phyloP scores from a whole-genome alignment of 1,140 invertebrate genomes.

The Platyura marginata region DNA sequence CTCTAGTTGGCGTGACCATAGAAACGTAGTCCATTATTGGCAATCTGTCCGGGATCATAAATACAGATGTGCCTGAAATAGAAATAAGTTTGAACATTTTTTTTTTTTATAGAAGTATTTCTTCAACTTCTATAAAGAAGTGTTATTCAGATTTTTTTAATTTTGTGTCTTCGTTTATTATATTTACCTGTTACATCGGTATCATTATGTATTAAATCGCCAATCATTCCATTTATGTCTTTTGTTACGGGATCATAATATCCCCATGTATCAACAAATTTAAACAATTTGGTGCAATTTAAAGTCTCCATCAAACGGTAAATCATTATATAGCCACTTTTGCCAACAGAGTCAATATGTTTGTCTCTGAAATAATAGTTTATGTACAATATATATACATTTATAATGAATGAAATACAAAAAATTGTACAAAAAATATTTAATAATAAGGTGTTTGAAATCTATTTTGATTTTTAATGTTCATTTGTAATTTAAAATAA shows the following conservation, averaged over 20 bases:
- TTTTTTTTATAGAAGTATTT: no score
- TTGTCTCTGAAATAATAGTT: slow-evolving; percentile 2
- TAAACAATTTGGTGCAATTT: slow-evolving; percentile 1
- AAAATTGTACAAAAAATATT: neutral
- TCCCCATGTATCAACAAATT: slow-evolving; percentile 4
- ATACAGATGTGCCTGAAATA: slow-evolving; percentile 4
- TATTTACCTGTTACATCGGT: slow-evolving; percentile 11
- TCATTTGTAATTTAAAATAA: no score
- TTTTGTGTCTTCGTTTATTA: neutral
- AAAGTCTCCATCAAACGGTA: slow-evolving; percentile 1
- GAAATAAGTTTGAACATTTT: no score
- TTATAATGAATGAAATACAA: neutral
- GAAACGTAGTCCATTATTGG: slow-evolving; percentile 1
- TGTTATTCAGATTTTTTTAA: neutral
- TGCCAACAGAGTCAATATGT: slow-evolving; percentile 5
- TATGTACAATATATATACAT: neutral
- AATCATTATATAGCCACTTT: slow-evolving; percentile 4
- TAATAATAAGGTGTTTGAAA: neutral
- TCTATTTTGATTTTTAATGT: no score
- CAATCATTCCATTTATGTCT: slow-evolving; percentile 25
- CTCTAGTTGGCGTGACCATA: slow-evolving; percentile 1
- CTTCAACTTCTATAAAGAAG: no score
- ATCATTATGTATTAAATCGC: slow-evolving; percentile 5
- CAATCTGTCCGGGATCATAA: slow-evolving; percentile 2
- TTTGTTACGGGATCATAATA: slow-evolving; percentile 16